A percentile compares a stretch with the other conserved stretches of the same genome.
These are phyloP conservation scores for Cephalopachus bancanus DNA, from an alignment of 2,797 vertebrate species.

Conservation along the genomic window DNA sequence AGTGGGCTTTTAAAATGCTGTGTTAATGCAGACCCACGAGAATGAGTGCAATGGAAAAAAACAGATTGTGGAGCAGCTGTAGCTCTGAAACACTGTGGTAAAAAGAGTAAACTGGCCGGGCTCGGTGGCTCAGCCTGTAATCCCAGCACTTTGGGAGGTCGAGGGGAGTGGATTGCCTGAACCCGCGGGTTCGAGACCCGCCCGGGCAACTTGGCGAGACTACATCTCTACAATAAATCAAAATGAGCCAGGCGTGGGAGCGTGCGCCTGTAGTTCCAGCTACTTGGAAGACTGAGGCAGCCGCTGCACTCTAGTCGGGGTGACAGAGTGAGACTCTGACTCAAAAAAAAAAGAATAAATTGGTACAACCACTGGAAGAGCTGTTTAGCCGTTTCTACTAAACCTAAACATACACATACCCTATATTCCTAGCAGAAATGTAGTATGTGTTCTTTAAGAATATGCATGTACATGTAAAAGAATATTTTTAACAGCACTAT, in stretches of 20 bases:
- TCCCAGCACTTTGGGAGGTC: too few relatives aligned
- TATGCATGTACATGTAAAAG: neutral
- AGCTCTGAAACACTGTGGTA: neutral
- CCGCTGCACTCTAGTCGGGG: too few relatives aligned
- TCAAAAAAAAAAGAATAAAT: neutral
- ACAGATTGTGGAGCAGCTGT: neutral
- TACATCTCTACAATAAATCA: too few relatives aligned
- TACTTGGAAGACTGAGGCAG: too few relatives aligned
- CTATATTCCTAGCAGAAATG: neutral
- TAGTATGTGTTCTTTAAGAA: neutral
- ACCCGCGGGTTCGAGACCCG: too few relatives aligned
- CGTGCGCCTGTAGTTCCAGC: too few relatives aligned
- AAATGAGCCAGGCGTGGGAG: too few relatives aligned
- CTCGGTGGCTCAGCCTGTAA: too few relatives aligned
- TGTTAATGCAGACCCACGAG: neutral
- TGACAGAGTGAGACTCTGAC: too few relatives aligned
- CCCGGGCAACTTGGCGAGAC: too few relatives aligned
- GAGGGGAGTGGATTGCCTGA: too few relatives aligned
- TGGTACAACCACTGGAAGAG: neutral
- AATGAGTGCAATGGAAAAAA: neutral
- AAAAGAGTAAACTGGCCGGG: neutral
- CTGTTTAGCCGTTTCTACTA: neutral
- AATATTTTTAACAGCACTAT: neutral
- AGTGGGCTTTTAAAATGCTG: neutral
- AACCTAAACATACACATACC: neutral